phyloP scores from a whole-genome alignment of 2,888 invertebrate species.

The Tetragonisca angustula region DNA sequence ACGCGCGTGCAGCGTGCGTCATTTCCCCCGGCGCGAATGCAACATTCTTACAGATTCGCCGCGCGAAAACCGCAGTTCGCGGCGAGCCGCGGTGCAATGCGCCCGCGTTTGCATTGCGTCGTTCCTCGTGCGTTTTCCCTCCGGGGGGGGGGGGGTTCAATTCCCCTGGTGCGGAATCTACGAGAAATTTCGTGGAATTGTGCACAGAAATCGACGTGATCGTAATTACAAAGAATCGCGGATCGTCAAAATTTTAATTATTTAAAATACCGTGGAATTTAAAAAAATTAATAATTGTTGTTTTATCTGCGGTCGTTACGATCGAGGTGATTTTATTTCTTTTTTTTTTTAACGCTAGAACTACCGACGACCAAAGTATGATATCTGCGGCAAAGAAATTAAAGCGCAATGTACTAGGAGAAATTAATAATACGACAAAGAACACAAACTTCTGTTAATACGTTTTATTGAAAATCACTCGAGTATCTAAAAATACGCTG shows the following conservation, averaged over 20 bases:
- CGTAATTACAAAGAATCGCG: neutral
- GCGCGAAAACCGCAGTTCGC: constrained; percentile 70
- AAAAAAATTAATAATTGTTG: neutral
- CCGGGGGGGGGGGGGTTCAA: too few species aligned
- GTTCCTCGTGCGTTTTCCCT: neutral
- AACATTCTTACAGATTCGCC: constrained; percentile 68
- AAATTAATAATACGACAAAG: too few species aligned
- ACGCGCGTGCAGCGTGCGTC: constrained; percentile 44
- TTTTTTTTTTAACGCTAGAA: neutral
- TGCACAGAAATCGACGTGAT: neutral
- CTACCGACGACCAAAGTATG: too few species aligned
- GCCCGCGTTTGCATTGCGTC: constrained; percentile 34
- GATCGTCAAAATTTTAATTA: neutral
- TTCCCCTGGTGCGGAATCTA: too few species aligned
- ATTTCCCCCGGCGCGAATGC: constrained; percentile 70
- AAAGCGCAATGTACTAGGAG: too few species aligned
- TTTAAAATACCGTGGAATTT: too few species aligned
- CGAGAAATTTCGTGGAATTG: too few species aligned
- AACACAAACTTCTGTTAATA: too few species aligned
- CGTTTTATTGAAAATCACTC: too few species aligned
- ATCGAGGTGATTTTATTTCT: constrained; percentile 7
- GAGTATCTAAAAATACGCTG: too few species aligned
- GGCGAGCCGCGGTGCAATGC: constrained; percentile 71
- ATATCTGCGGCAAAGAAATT: too few species aligned
- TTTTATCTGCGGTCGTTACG: constrained; percentile 10